Conservation (phyloP, 1,140 invertebrate species). For the Littorina saxatilis region DNA sequence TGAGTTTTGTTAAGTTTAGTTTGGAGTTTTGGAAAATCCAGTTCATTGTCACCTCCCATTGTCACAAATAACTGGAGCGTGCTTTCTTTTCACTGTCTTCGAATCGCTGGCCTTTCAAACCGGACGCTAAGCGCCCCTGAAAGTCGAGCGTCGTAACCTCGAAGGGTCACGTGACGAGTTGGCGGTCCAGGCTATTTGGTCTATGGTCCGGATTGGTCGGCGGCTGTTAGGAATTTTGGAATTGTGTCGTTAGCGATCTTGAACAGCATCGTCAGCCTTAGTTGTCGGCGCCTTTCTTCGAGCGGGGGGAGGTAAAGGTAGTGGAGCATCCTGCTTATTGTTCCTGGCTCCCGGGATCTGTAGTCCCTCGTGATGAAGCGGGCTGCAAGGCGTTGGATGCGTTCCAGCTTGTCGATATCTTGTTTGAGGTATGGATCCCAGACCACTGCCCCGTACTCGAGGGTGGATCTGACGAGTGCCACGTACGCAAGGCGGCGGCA, state of each 20-base stretch:
- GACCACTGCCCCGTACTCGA: constrained; percentile 43
- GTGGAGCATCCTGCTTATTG: constrained; percentile 26
- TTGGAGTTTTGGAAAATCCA: no score
- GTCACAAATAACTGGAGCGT: no score
- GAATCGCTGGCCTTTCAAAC: no score
- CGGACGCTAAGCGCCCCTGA: no score
- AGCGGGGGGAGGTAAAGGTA: background rate
- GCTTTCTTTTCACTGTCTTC: no score
- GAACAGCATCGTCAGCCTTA: constrained; percentile 32
- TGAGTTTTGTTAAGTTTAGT: no score
- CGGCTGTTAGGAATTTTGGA: no score
- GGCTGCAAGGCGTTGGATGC: constrained; percentile 31
- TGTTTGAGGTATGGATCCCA: constrained; percentile 42
- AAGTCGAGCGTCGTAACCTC: no score
- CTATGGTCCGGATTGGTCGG: no score
- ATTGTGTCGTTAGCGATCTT: constrained; percentile 40
- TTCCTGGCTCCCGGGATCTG: constrained; percentile 15
- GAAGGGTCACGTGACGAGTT: no score
- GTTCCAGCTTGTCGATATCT: constrained; percentile 37
- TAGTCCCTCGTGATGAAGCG: constrained; percentile 37
- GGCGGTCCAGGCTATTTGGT: no score
- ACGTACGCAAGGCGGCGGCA: constrained; percentile 40
- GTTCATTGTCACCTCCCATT: no score
- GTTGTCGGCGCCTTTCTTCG: constrained; percentile 24
- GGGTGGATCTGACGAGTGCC: constrained; percentile 29